Conservation (phyloP, 2,888 invertebrate genomes). For the Theretra japonica region DNA sequence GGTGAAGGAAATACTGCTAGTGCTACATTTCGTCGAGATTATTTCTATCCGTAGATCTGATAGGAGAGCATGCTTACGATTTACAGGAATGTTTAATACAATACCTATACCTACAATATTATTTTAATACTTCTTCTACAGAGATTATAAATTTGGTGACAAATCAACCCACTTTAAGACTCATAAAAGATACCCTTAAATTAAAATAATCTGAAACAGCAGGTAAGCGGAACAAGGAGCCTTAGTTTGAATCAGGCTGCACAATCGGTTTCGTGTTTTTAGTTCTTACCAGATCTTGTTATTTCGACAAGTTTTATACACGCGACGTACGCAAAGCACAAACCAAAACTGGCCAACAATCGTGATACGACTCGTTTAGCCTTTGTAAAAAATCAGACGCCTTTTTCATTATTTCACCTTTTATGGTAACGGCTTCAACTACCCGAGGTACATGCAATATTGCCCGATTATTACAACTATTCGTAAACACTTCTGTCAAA, state of each 20-base stretch:
- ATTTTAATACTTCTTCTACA: neutral
- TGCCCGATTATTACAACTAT: neutral
- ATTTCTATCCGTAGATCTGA: too few relatives aligned
- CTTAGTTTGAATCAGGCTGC: neutral
- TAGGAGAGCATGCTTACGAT: too few relatives aligned
- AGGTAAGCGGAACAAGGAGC: neutral
- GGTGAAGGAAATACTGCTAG: too few relatives aligned
- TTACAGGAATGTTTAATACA: too few relatives aligned
- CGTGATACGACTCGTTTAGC: conserved; percentile 21
- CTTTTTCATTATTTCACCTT: conserved; percentile 5
- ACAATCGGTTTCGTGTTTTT: neutral
- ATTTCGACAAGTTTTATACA: neutral
- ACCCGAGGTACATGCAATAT: neutral
- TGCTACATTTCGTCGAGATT: too few relatives aligned
- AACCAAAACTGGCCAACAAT: conserved; percentile 7
- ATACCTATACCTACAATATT: too few relatives aligned
- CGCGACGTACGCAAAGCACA: neutral
- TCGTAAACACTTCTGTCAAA: neutral
- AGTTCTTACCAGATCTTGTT: neutral
- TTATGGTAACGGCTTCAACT: neutral
- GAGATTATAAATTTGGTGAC: neutral
- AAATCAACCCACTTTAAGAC: too few relatives aligned
- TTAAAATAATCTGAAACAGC: neutral
- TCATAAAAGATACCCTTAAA: neutral
- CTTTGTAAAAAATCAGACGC: conserved; percentile 17